phyloP scores from a whole-genome alignment of 2,888 invertebrate genomes.

The Stramonita haemastoma region DNA sequence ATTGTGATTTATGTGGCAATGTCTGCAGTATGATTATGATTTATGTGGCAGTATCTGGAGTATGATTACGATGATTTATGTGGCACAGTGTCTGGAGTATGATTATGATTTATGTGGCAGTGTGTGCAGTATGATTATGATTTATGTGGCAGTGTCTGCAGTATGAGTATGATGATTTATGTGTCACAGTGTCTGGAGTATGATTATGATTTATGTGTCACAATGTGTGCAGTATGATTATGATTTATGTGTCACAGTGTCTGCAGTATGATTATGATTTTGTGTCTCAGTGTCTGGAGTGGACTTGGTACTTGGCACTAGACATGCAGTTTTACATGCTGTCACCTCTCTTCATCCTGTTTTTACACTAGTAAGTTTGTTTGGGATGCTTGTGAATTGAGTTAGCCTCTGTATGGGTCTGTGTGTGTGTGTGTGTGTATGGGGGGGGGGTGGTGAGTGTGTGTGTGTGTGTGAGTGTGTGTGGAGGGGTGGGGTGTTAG shows the following conservation, averaged over 20 bases:
- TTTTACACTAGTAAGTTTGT: not conserved
- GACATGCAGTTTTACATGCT: conserved; percentile 24
- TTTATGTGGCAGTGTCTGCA: not conserved
- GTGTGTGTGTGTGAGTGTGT: too few relatives aligned
- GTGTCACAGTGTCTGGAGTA: too few relatives aligned
- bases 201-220: not conserved
- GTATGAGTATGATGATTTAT: not conserved
- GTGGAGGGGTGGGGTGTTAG: too few relatives aligned
- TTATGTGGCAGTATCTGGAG: conserved; percentile 11
- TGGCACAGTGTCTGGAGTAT: too few relatives aligned
- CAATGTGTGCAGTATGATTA: not conserved
- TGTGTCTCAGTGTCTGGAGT: conserved; percentile 21
- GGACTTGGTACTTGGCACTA: conserved; percentile 36
- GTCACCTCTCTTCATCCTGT: conserved; percentile 13
- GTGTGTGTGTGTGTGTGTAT: not conserved
- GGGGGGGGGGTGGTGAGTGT: not conserved
- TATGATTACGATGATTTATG: not conserved
- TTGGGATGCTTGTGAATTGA: too few relatives aligned
- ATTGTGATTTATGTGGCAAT: not conserved
- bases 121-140: not conserved
- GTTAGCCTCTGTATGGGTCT: not conserved
- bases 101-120: not conserved
- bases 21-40: not conserved
- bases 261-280: not conserved
- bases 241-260: not conserved